Evolutionary conservation across 2,888 invertebrate genomes (phyloP).

Genomic region (Sepioteuthis lessoniana): DNA sequence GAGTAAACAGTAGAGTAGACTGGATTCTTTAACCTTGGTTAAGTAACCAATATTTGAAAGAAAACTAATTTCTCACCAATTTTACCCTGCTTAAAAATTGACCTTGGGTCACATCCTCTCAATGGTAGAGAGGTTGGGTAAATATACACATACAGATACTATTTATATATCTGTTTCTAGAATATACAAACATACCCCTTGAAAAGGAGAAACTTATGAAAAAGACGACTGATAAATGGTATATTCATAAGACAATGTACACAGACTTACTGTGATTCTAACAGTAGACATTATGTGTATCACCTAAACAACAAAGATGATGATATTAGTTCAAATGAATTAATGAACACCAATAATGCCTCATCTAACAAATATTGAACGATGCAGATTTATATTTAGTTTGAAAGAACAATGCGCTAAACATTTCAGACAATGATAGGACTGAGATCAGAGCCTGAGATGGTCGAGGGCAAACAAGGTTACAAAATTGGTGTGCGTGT

Average conservation of each 20-base stretch:
- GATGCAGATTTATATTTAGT: not conserved
- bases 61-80: no score
- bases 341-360: not conserved
- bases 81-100: no score
- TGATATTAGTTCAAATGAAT: not conserved
- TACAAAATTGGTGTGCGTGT: not conserved
- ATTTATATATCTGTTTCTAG: no score
- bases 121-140: no score
- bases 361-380: not conserved
- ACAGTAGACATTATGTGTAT: not conserved
- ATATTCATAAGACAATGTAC: not conserved
- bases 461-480: not conserved
- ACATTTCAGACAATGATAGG: not conserved
- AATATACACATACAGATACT: no score
- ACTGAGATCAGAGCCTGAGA: not conserved
- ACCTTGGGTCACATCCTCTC: no score
- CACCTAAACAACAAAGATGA: not conserved
- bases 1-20: no score
- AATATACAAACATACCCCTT: not conserved
- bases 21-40: no score
- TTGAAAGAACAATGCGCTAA: not conserved
- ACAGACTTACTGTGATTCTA: not conserved
- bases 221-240: no score
- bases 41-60: no score
- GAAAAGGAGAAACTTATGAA: no score